Evolutionary conservation across 2,113 vertebrate genomes (phyloP).

Genomic region (Gracilinanus agilis): DNA sequence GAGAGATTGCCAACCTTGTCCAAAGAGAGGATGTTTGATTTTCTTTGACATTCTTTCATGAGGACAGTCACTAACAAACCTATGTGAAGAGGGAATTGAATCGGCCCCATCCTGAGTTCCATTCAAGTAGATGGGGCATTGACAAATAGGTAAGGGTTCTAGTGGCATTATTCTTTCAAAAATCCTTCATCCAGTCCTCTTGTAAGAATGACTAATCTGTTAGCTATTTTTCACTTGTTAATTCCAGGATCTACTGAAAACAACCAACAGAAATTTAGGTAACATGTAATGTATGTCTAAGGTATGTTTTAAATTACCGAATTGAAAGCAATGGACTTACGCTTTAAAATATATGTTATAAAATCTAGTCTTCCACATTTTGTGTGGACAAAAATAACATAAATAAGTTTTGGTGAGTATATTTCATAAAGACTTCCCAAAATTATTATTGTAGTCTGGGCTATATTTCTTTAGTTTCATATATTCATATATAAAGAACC

Average conservation of each 20-base stretch:
- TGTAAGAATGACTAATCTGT: conserved; percentile 47
- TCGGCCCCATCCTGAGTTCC: conserved; percentile 21
- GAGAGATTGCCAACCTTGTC: conserved; percentile 3
- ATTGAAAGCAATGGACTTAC: conserved; percentile 30
- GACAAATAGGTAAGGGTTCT: conserved; percentile 56
- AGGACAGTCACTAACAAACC: background rate
- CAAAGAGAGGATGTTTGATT: background rate
- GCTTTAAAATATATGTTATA: background rate
- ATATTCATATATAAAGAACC: background rate
- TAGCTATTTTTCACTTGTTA: conserved; percentile 51
- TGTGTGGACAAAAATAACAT: background rate
- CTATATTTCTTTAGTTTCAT: background rate
- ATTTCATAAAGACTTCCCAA: conserved; percentile 17
- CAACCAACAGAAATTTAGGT: conserved; percentile 2
- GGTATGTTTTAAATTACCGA: conserved; percentile 31
- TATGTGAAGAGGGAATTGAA: background rate
- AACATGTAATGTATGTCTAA: background rate
- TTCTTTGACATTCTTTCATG: conserved; percentile 33
- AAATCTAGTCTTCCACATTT: background rate
- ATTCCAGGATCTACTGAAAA: conserved; percentile 58
- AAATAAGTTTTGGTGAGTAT: background rate
- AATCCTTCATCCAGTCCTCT: conserved; percentile 11
- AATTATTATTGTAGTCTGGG: background rate
- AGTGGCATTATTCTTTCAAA: conserved; percentile 5
- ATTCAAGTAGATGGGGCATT: conserved; percentile 58